Conservation (phyloP, 2,888 invertebrate species). For the Smittia sp. region DNA sequence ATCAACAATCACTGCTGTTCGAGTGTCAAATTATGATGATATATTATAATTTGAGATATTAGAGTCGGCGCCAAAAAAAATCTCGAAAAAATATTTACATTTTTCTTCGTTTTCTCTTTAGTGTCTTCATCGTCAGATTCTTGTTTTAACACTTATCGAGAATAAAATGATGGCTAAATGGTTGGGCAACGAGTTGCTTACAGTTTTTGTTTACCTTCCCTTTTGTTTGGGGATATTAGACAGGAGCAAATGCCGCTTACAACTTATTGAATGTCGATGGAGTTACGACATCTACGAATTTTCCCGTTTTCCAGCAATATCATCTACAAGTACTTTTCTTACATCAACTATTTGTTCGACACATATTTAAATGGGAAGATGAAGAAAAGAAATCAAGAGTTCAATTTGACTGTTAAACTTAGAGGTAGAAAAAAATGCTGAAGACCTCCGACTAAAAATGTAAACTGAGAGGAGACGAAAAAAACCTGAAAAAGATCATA, state of each 20-base stretch:
- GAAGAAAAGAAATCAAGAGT: slow-evolving; percentile 30
- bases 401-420: background rate
- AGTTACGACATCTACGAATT: too few species aligned
- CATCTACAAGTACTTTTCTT: background rate
- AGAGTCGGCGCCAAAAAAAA: slow-evolving; percentile 35
- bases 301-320: background rate
- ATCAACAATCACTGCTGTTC: background rate
- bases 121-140: slow-evolving; percentile 3
- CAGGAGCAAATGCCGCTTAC: too few species aligned
- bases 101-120: background rate
- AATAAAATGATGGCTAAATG: background rate
- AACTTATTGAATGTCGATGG: too few species aligned
- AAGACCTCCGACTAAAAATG: slow-evolving; percentile 1
- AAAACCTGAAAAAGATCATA: slow-evolving; percentile 7
- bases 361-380: background rate
- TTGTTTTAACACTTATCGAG: slow-evolving; percentile 34
- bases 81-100: background rate
- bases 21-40: slow-evolving; percentile 39
- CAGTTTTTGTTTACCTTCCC: slow-evolving; percentile 1
- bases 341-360: slow-evolving; percentile 4
- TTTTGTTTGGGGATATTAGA: background rate
- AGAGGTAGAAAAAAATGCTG: background rate
- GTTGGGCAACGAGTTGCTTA: background rate
- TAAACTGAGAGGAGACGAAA: background rate
- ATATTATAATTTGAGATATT: slow-evolving; percentile 38